These are phyloP conservation scores for Augochlora pura DNA, from an alignment of 1,140 invertebrate genomes.

Conservation along the genomic window DNA sequence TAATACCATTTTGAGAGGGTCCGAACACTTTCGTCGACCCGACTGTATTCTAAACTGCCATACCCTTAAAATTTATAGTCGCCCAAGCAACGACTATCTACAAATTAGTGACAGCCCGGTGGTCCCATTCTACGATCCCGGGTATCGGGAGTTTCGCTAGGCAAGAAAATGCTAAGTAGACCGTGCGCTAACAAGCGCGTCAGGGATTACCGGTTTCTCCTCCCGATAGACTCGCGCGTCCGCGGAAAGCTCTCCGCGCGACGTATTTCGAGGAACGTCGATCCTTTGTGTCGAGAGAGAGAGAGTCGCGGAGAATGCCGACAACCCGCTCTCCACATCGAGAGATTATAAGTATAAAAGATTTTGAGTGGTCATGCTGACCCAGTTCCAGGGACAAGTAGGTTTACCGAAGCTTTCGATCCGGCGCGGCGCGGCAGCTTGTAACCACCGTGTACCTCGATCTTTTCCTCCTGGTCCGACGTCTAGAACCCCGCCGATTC, in stretches of 20 bases:
- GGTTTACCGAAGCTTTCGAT: conserved; percentile 41
- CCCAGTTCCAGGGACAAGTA: conserved; percentile 34
- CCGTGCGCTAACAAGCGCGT: too few relatives aligned
- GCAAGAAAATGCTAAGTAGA: too few relatives aligned
- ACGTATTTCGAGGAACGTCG: background rate
- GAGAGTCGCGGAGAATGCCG: background rate
- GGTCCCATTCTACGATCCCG: too few relatives aligned
- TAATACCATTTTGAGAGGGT: too few relatives aligned
- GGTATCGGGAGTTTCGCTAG: too few relatives aligned
- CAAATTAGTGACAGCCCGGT: background rate
- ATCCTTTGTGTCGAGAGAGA: background rate
- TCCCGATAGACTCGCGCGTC: background rate
- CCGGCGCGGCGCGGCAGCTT: background rate
- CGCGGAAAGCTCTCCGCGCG: background rate
- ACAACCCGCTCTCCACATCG: background rate
- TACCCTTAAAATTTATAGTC: too few relatives aligned
- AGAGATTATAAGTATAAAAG: conserved; percentile 32
- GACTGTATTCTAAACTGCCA: too few relatives aligned
- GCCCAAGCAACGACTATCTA: background rate
- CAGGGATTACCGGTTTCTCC: background rate
- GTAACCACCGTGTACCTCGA: conserved; percentile 4
- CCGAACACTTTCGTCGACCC: too few relatives aligned
- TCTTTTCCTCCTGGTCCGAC: background rate
- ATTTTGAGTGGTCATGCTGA: conserved; percentile 34
- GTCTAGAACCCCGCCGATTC: too few relatives aligned